These are phyloP conservation scores for Aspidiotus rigidus DNA, from an alignment of 2,888 invertebrate species.

Conservation along the genomic window DNA sequence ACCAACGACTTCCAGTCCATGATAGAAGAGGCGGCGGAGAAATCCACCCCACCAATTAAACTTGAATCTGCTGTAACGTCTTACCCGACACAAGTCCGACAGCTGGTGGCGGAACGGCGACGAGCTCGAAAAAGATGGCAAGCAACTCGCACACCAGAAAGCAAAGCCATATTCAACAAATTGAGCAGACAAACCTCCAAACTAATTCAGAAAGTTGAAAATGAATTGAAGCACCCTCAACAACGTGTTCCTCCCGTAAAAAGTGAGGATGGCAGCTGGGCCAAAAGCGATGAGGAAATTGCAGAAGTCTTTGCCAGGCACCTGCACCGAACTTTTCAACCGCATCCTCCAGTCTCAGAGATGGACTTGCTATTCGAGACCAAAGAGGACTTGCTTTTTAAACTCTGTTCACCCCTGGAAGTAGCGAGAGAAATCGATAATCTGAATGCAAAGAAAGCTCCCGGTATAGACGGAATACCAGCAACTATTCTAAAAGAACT, in stretches of 20 bases:
- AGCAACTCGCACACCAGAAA: neutral
- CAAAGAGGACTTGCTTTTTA: neutral
- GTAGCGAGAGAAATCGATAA: neutral
- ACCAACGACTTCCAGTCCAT: neutral
- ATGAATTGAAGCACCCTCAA: constrained; percentile 34
- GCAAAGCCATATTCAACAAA: neutral
- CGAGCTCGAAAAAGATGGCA: constrained; percentile 8
- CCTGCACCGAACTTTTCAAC: constrained; percentile 36
- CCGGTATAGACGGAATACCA: constrained; percentile 35
- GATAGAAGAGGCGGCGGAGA: constrained; percentile 4
- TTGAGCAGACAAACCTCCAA: neutral
- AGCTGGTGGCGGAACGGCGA: constrained; percentile 5
- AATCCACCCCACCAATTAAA: neutral
- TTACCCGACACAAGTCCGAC: neutral
- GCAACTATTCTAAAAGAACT: constrained; percentile 37
- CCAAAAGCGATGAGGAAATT: constrained; percentile 36
- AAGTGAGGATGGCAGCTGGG: constrained; percentile 36
- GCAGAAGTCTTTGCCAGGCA: constrained; percentile 37
- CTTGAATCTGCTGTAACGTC: neutral
- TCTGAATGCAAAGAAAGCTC: constrained; percentile 34
- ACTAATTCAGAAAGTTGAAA: neutral
- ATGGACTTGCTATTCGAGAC: neutral
- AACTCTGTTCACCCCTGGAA: neutral
- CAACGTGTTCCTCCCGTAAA: constrained; percentile 35
- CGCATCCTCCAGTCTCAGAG: constrained; percentile 14